Percentiles rank a stretch among this genome's conserved stretches.
Evolutionary conservation across 2,797 vertebrate genomes (phyloP).

Genomic region (Pipistrellus pygmaeus): DNA sequence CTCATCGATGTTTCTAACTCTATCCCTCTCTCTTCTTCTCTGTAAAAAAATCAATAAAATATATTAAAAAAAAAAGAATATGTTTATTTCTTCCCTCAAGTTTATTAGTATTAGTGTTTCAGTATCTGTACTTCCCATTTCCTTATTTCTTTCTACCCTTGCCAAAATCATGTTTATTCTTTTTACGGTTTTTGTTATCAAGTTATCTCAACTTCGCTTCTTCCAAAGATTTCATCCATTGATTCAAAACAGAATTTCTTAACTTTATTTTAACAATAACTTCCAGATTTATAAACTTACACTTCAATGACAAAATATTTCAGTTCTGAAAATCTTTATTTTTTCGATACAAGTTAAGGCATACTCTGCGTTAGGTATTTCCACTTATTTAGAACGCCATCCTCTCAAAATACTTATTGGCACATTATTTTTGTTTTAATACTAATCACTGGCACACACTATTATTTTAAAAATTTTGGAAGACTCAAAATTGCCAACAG

Average conservation of each 20-base stretch:
- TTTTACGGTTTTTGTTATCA: slow-evolving; percentile 43
- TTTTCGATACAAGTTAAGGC: neutral
- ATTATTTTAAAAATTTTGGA: slow-evolving; percentile 25
- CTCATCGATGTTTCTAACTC: no score
- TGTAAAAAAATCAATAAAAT: no score
- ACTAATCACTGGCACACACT: neutral
- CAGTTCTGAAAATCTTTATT: slow-evolving; percentile 30
- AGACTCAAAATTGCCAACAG: slow-evolving; percentile 40
- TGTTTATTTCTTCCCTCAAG: neutral
- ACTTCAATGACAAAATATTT: slow-evolving; percentile 55
- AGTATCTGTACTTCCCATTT: slow-evolving; percentile 17
- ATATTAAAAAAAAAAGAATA: neutral
- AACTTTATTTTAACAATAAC: slow-evolving; percentile 18
- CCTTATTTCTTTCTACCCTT: neutral
- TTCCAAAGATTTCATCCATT: slow-evolving; percentile 8
- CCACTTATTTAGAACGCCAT: neutral
- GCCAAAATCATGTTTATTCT: slow-evolving; percentile 6
- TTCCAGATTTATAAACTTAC: neutral
- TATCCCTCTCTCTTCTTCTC: no score
- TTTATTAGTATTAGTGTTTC: neutral
- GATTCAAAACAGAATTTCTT: slow-evolving; percentile 57
- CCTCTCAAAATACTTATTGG: slow-evolving; percentile 18
- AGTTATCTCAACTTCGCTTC: neutral
- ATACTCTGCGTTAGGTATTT: neutral
- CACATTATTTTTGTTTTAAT: slow-evolving; percentile 51